Evolutionary conservation across 2,888 invertebrate genomes (phyloP), one percentile per base, ranked within the genome.

Genomic region (Carabus problematicus): DNA sequence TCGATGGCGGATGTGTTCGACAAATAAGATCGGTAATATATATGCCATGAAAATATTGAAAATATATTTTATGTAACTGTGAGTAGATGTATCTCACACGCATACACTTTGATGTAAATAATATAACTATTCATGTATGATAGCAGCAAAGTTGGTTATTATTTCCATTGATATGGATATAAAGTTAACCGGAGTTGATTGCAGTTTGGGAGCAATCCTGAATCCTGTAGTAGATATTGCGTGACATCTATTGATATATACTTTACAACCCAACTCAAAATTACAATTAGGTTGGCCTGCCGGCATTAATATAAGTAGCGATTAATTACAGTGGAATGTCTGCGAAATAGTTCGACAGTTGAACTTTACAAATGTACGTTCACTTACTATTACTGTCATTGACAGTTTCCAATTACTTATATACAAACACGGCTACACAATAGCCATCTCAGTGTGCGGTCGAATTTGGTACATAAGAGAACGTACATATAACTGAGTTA

Each of bases 391-490:
- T 43, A 60, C 60, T 60, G 45, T 60, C 45, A 60, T 60, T 60
- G 45, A 60, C 60, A 60, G 45, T 43, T 29, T 43, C 43, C 60
- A 60, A 60, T 60, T 60, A 60, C 60, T 60, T 60, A 60, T 45
- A 11, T 45, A 45, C 60, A 60, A 60, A 60, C 60, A 60, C 45
- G n/a, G 47, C 60, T 43, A 43, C 60, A 60, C 29, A 29, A 29
- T 29, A 6, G 29, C 29, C 29, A 60, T 47, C 29, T 43, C 47
- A 8, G 47, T 43, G 47, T 60, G 29, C 60, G 60, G 47, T 29
- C 43, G 43, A 42, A 59, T 59, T 42, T 39, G 29, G 16, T 45
- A 45, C 60, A 60, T 60, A 60, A 60, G 45, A 60, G 60, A 60
- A 12, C 60, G 60, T 29, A 29, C 29, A 6, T 29, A 29, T 60